Evolutionary conservation across 2,113 vertebrate genomes (phyloP).

Genomic region (Sylvia atricapilla): DNA sequence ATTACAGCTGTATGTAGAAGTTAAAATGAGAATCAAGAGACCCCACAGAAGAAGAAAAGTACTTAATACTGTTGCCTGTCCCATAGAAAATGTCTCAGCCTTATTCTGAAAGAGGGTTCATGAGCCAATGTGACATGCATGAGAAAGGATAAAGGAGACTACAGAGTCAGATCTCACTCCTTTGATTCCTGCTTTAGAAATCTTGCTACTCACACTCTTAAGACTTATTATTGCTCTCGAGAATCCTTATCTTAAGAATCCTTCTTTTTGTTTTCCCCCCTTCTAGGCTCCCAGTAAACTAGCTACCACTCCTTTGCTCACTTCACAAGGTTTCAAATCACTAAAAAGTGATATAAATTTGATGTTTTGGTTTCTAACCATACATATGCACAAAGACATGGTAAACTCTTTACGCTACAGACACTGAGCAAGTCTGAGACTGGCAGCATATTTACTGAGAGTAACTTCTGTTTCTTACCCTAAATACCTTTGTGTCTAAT

Average conservation of each 20-base stretch:
- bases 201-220: accelerated
- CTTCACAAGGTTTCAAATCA: background rate
- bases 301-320: background rate
- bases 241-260: background rate
- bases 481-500: background rate
- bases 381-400: background rate
- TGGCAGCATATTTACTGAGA: background rate
- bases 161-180: accelerated
- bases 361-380: background rate
- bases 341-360: background rate
- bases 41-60: background rate
- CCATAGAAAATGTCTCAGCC: background rate
- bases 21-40: background rate
- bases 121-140: background rate
- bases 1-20: background rate
- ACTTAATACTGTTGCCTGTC: background rate
- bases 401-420: background rate
- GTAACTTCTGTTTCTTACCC: background rate
- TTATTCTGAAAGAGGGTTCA: background rate
- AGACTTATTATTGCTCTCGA: background rate
- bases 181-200: background rate
- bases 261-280: background rate
- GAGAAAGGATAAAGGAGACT: background rate
- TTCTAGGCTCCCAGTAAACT: background rate
- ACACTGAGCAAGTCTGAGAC: background rate